These are phyloP conservation scores for Empidonax alnorum DNA, from an alignment of 2,113 vertebrate species.

Conservation along the genomic window DNA sequence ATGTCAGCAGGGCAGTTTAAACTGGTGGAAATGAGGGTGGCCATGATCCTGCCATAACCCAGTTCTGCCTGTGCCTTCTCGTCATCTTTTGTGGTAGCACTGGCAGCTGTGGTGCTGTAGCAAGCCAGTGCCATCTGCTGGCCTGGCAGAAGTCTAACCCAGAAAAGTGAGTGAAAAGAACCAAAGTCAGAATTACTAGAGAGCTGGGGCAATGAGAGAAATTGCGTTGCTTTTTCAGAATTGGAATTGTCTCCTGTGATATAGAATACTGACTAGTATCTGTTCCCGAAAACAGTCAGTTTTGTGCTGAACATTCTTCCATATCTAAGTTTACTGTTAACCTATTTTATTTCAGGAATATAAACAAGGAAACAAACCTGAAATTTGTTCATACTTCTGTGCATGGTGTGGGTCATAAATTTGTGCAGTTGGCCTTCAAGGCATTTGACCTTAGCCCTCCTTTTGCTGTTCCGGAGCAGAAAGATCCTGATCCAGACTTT, in stretches of 20 bases:
- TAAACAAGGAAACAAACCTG: slow-evolving; percentile 86
- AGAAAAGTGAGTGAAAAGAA: not conserved
- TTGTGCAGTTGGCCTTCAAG: slow-evolving; percentile 91
- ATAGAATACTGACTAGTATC: not conserved
- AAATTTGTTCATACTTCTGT: slow-evolving; percentile 97
- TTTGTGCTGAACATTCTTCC: not conserved
- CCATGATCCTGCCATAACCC: not conserved
- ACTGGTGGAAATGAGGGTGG: not conserved
- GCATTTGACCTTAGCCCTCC: slow-evolving; percentile 91
- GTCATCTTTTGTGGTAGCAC: not conserved
- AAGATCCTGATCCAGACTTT: slow-evolving; percentile 94
- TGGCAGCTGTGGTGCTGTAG: not conserved
- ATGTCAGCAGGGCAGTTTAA: not conserved
- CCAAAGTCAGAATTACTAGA: not conserved
- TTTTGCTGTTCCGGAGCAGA: slow-evolving; percentile 91
- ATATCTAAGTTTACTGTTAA: not conserved
- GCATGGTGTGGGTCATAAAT: slow-evolving; percentile 92
- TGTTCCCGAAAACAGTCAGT: not conserved
- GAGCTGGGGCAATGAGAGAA: not conserved
- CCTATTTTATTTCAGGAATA: slow-evolving; percentile 77
- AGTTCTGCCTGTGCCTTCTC: not conserved
- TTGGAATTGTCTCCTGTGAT: not conserved
- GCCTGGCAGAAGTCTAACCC: not conserved
- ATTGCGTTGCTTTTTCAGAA: not conserved
- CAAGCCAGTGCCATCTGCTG: not conserved